Percentiles rank a stretch among this genome's conserved stretches.
These are phyloP conservation scores for Lutraria rhynchaena DNA, from an alignment of 1,140 invertebrate species.

Conservation along the genomic window DNA sequence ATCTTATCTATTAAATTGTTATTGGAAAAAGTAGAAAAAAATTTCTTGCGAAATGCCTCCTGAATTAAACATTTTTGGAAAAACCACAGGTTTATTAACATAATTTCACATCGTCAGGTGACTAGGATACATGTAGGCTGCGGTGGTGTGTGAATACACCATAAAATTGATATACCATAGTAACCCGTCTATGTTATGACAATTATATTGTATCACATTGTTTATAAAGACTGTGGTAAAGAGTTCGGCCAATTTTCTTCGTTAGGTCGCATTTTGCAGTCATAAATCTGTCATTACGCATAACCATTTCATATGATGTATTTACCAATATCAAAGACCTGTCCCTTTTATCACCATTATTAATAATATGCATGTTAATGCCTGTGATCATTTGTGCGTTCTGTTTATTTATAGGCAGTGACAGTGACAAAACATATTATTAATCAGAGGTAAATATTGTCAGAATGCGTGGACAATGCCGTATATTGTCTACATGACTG, in stretches of 20 bases:
- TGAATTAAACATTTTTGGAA: no score
- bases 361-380: slow-evolving; percentile 24
- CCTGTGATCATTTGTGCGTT: slow-evolving; percentile 30
- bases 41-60: no score
- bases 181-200: neutral
- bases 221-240: neutral
- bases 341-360: slow-evolving; percentile 39
- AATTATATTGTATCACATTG: neutral
- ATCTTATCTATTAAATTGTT: no score
- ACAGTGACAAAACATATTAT: neutral
- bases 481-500: neutral
- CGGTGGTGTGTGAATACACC: no score
- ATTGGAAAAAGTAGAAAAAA: no score
- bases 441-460: slow-evolving; percentile 2
- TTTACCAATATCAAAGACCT: slow-evolving; percentile 3
- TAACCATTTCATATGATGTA: slow-evolving; percentile 6
- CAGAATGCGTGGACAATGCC: slow-evolving; percentile 3
- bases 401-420: neutral
- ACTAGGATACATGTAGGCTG: no score
- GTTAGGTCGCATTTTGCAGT: slow-evolving; percentile 9
- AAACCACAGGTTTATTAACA: no score
- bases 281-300: slow-evolving; percentile 23
- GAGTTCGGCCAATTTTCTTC: slow-evolving; percentile 1
- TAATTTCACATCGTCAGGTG: no score
- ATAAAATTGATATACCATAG: neutral